Evolutionary conservation across 2,888 invertebrate genomes (phyloP), one percentile per base, ranked within the genome.

Genomic region (Synanthedon andrenaeformis): DNA sequence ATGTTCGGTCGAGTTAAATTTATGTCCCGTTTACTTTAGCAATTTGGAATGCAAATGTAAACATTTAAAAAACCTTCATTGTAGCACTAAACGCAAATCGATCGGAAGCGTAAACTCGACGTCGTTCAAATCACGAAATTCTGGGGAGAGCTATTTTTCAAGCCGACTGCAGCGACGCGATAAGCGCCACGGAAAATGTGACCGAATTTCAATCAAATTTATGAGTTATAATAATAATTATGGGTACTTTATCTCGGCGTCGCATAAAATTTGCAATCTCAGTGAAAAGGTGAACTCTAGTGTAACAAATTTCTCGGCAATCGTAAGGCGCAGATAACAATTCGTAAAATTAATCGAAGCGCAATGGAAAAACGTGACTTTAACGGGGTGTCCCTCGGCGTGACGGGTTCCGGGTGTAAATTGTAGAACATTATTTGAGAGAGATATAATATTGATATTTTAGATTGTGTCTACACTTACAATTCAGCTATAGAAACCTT

Each of bases 201-300:
- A 84, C 84, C 83, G 79, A 84, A 84, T 82, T 86, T 86, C 86
- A 85, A 86, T 87, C 82, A 82, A 85, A 85, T 86, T 86, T 86
- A 87, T 84, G 83, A 86, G 73, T 84, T 84, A 84, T 82, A 79
- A 86, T 85, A 85, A 86, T 85, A 81, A 86, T 85, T 83, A 82
- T 83, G 83, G 83, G 82, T 74, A 76, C 79, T 83, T 85, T 85
- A 86, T 85, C 84, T 68, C 72, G 64, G 76, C 69, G 68, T 58
- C 79, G 80, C 84, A 80, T 80, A 79, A 82, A 82, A 84, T 85
- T 85, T 81, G 79, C 81, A 80, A 85, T 85, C 83, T 77, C 68
- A 78, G 67, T 82, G 82, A 85, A 87, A 85, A 87, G 87, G 83
- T 85, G 86, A 81, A 82, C 71, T 85, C 81, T 82, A 69, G 72